Evolutionary conservation across 1,140 invertebrate genomes (phyloP).

Genomic region (Conopomorpha cramerella): DNA sequence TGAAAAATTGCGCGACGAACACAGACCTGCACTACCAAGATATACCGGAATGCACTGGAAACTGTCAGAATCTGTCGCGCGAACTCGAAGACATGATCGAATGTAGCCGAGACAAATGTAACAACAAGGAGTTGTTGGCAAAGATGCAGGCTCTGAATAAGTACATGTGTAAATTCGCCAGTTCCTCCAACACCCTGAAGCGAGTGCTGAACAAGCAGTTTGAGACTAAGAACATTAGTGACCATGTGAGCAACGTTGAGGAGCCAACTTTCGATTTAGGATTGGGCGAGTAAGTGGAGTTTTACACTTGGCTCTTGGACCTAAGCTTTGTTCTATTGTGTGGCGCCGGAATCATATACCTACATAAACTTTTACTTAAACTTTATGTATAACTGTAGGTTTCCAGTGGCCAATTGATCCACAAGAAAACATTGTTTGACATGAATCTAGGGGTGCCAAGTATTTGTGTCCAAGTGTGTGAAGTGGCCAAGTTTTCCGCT

Average conservation of each 20-base stretch:
- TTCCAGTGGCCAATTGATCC: background rate
- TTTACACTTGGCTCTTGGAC: background rate
- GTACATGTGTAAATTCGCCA: constrained; percentile 41
- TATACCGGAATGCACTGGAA: constrained; percentile 15
- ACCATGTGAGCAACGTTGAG: constrained; percentile 8
- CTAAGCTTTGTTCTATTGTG: too few species aligned
- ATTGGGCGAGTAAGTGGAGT: constrained; percentile 13
- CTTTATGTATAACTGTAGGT: background rate
- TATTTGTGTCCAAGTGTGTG: too few species aligned
- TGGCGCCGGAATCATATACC: too few species aligned
- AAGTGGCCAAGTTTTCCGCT: constrained; percentile 3
- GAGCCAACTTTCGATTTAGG: constrained; percentile 23
- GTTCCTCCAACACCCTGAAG: constrained; percentile 37
- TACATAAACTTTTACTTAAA: background rate
- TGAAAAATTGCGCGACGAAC: constrained; percentile 28
- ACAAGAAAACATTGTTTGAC: constrained; percentile 14
- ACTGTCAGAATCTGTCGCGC: constrained; percentile 16
- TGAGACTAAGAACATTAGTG: constrained; percentile 19
- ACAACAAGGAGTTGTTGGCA: constrained; percentile 18
- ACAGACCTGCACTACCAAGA: constrained; percentile 30
- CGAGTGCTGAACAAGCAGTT: constrained; percentile 30
- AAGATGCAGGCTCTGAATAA: constrained; percentile 40
- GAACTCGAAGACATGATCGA: constrained; percentile 25
- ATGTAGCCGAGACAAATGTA: constrained; percentile 9
- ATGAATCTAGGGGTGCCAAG: constrained; percentile 19